phyloP scores from a whole-genome alignment of 2,888 invertebrate genomes.

The Xestia ashworthii region DNA sequence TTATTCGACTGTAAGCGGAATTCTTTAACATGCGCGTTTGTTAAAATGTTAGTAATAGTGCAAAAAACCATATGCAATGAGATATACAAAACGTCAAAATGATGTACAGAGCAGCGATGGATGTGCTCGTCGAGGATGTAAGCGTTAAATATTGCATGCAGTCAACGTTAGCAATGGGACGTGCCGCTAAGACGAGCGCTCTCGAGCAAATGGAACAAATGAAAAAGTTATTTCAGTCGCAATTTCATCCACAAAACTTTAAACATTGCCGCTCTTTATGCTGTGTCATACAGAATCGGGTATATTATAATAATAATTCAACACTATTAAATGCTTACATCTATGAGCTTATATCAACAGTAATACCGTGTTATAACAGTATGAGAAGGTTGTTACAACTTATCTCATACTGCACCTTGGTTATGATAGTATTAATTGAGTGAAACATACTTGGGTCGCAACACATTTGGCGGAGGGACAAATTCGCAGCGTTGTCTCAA shows the following conservation, averaged over 20 bases:
- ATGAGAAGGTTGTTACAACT: conserved; percentile 54
- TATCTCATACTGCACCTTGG: conserved; percentile 42
- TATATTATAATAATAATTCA: conserved; percentile 64
- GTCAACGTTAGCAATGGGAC: conserved; percentile 89
- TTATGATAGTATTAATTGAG: conserved; percentile 38
- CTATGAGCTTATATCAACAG: conserved; percentile 58
- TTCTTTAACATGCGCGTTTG: conserved; percentile 81
- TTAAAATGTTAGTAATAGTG: conserved; percentile 80
- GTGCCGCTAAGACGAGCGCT: conserved; percentile 87
- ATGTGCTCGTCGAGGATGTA: conserved; percentile 82
- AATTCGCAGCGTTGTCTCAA: conserved; percentile 98
- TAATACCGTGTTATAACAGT: conserved; percentile 53
- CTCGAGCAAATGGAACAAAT: conserved; percentile 84
- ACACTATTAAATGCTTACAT: conserved; percentile 70
- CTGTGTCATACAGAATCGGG: conserved; percentile 64
- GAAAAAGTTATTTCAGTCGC: conserved; percentile 79
- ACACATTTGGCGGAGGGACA: conserved; percentile 92
- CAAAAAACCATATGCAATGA: conserved; percentile 81
- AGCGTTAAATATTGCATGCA: conserved; percentile 91
- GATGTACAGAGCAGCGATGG: conserved; percentile 81
- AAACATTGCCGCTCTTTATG: conserved; percentile 68
- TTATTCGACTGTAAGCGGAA: conserved; percentile 78
- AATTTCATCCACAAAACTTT: conserved; percentile 74
- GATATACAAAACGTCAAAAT: conserved; percentile 79
- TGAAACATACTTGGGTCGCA: conserved; percentile 94